These are phyloP conservation scores for Willowsia nigromaculata DNA, from an alignment of 2,888 invertebrate species.

Conservation along the genomic window DNA sequence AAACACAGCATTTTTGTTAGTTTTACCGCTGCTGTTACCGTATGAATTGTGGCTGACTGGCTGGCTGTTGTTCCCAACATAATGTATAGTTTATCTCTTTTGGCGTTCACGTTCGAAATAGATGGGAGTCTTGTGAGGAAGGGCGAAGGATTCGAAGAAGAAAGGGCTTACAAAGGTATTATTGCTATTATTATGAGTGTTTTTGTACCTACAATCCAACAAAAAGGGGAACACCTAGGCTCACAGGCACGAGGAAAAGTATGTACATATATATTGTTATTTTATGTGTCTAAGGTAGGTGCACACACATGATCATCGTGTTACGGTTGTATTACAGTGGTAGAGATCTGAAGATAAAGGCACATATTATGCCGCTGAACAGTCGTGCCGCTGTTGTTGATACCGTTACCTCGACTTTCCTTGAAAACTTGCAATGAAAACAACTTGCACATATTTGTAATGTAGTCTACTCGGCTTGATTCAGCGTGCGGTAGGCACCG, in stretches of 20 bases:
- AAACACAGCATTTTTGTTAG: slow-evolving; percentile 30
- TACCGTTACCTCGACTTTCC: slow-evolving; percentile 15
- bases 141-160: slow-evolving; percentile 41
- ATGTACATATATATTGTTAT: background rate
- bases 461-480: background rate
- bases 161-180: slow-evolving; percentile 35
- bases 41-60: slow-evolving; percentile 44
- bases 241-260: slow-evolving; percentile 9
- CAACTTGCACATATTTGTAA: slow-evolving; percentile 6
- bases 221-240: no score
- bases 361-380: background rate
- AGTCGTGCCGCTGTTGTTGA: slow-evolving; percentile 23
- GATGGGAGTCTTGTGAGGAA: slow-evolving; percentile 58
- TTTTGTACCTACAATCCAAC: background rate
- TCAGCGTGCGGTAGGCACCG: background rate
- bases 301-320: background rate
- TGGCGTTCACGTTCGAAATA: slow-evolving; percentile 61
- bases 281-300: slow-evolving; percentile 6
- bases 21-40: slow-evolving; percentile 20
- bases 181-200: slow-evolving; percentile 32
- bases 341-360: no score
- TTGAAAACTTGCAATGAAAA: slow-evolving; percentile 26
- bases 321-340: no score
- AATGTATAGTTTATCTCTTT: slow-evolving; percentile 63
- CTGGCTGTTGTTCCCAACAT: slow-evolving; percentile 44